Base-by-base conservation (phyloP, 23 tunicate species). In the Aplidium turbinatum region DNA sequence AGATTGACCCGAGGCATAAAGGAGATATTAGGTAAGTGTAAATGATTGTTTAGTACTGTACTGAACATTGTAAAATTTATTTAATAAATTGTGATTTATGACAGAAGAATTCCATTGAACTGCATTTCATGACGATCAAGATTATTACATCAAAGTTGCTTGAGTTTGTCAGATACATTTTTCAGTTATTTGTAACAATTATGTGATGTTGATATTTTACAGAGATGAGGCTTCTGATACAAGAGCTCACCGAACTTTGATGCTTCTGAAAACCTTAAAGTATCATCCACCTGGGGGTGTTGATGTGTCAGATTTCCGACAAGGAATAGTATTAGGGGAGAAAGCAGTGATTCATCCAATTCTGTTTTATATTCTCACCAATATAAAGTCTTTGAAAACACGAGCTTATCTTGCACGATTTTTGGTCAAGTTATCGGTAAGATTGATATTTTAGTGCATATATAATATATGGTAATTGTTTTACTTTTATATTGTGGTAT, bases 141-240 rank as follows among this genome's bases (percentile, higher is more conserved):
- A n/a, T n/a, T n/a, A n/a, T n/a, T n/a, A n/a, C n/a, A n/a, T 42
- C 16, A 42, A 42, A 42, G 50, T 16, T 42, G 50, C 11, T 16
- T 42, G 50, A 11, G 16, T 42, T 9, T 42, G 13, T 42, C 16
- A 9, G 50, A n/a, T n/a, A n/a, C n/a, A n/a, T n/a, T n/a, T n/a
- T n/a, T n/a, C n/a, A n/a, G n/a, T n/a, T n/a, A n/a, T n/a, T n/a
- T n/a, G n/a, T n/a, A n/a, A n/a, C n/a, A n/a, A n/a, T n/a, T n/a
- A n/a, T n/a, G n/a, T n/a, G n/a, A n/a, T n/a, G n/a, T n/a, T n/a
- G n/a, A n/a, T n/a, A n/a, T n/a, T n/a, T 63, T 47, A 27, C 32
- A 78, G 97, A 42, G 97, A 84, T 3, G 97, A 91, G 68, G 86
- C 97, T 0, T 72, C 97, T n/a, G 97, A 91, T 61, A 64, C 78